Base-by-base conservation (phyloP, 2,797 vertebrate genomes). In the Streptopelia turtur region DNA sequence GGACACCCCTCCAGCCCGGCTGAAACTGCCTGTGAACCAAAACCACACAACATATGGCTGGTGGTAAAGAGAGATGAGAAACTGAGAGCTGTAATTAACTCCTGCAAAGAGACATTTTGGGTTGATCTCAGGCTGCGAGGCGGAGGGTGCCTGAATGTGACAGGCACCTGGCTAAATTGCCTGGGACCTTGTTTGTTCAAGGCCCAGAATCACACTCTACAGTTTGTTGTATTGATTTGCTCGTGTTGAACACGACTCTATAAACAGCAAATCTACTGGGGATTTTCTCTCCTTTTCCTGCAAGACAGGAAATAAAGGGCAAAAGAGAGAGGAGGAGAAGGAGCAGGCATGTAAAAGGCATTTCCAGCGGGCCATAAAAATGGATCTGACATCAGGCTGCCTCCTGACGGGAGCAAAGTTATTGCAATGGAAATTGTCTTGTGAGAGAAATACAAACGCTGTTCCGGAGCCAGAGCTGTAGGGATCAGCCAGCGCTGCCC, bases 181-280 rank as follows among this genome's bases (percentile, higher is more conserved):
- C 82, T 70, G 86, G 61, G 57, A 69, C 68, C 85, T 72, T n/a
- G 70, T 94, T 96, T 93, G 52, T 78, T 79, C 84, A 60, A 55
- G 55, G 61, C 68, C 72, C 27, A 16, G 83, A 61, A 63, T 78
- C 80, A 16, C 60, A 24, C 10, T 11, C 43, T 60, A 22, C 63
- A 39, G n/a, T 75, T 92, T 79, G 81, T 82, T 50, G 61, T 89
- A 94, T 93, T 64, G 93, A 95, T 96, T 87, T 35, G 66, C 85
- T 76, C 30, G 1, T 69, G 89, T 78, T 25, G 70, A 91, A 79
- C 94, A 79, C 4, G 11, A 89, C 87, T 94, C 89, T 53, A 89
- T 89, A 84, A 92, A 70, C 61, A 69, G 50, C 91, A 91, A 78
- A 82, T 79, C 93, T 87, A 92, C 89, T 39, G 81, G 84, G 91